A percentile compares a stretch with the other conserved stretches of the same genome.
Evolutionary conservation across 2,888 invertebrate species (phyloP).

Genomic region (Andrena dorsata): DNA sequence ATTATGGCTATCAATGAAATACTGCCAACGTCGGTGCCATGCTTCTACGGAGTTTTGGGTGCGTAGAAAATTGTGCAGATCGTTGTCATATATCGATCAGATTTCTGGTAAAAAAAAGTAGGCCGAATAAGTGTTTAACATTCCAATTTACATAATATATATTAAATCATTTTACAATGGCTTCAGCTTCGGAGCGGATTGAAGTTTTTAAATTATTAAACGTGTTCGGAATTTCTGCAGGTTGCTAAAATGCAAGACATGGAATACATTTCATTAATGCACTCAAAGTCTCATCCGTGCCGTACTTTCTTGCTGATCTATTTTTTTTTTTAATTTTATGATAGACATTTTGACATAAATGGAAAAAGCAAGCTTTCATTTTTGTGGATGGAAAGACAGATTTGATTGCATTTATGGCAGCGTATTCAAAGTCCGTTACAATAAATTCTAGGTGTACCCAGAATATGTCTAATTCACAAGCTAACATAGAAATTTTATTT

Average conservation of each 20-base stretch:
- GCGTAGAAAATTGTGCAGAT: not conserved
- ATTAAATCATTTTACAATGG: not conserved
- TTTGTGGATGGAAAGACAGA: not conserved
- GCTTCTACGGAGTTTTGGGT: not conserved
- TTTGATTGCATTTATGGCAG: not conserved
- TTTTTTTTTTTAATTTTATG: not conserved
- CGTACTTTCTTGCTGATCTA: not conserved
- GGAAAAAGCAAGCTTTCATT: not conserved
- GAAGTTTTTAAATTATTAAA: too few relatives aligned
- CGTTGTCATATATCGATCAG: not conserved
- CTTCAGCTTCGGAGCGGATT: too few relatives aligned
- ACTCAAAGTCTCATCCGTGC: not conserved
- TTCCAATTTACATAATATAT: not conserved
- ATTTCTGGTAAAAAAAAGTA: not conserved
- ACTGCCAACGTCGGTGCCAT: not conserved
- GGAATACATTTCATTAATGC: not conserved
- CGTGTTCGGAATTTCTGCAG: not conserved
- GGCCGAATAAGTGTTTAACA: not conserved
- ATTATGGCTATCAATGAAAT: too few relatives aligned
- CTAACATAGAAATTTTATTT: not conserved
- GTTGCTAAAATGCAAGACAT: not conserved
- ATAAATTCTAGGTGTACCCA: not conserved
- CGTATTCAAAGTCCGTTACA: not conserved
- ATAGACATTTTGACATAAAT: not conserved
- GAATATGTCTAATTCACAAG: not conserved